phyloP scores from a whole-genome alignment of 30 jellyfish, hydroid and myxozoan genomes.

The Catostylus mosaicus region DNA sequence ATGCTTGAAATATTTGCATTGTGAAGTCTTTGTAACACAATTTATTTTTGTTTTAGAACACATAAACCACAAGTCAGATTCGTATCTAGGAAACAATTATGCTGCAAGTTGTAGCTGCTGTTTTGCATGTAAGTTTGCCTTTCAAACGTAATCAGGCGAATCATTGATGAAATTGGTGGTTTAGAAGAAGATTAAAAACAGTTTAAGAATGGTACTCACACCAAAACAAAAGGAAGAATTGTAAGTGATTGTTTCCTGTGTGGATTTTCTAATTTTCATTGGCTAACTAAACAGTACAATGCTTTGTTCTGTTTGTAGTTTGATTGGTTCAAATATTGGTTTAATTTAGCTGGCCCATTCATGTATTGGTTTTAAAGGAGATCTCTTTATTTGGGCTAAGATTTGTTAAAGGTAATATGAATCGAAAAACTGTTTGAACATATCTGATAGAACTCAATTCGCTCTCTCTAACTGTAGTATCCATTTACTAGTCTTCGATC shows the following conservation, averaged over 20 bases:
- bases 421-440: no score
- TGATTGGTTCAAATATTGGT: neutral
- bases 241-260: constrained; percentile 52
- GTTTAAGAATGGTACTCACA: constrained; percentile 84
- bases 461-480: no score
- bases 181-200: constrained; percentile 9
- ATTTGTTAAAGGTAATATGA: no score
- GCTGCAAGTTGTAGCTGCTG: constrained; percentile 8
- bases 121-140: constrained; percentile 7
- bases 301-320: neutral
- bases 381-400: no score
- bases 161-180: constrained; percentile 46
- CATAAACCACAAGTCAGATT: constrained; percentile 12
- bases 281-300: neutral
- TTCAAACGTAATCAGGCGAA: constrained; percentile 45
- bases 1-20: no score
- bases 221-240: constrained; percentile 95
- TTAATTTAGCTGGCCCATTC: neutral
- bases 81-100: constrained; percentile 59
- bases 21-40: no score
- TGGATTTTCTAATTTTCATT: no score
- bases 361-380: neutral
- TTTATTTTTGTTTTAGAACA: constrained; percentile 16
- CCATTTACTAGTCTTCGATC: no score
- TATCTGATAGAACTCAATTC: no score